A percentile compares a stretch with the other conserved stretches of the same genome.
Evolutionary conservation across 2,888 invertebrate species (phyloP).

Genomic region (Trimorus sp.): DNA sequence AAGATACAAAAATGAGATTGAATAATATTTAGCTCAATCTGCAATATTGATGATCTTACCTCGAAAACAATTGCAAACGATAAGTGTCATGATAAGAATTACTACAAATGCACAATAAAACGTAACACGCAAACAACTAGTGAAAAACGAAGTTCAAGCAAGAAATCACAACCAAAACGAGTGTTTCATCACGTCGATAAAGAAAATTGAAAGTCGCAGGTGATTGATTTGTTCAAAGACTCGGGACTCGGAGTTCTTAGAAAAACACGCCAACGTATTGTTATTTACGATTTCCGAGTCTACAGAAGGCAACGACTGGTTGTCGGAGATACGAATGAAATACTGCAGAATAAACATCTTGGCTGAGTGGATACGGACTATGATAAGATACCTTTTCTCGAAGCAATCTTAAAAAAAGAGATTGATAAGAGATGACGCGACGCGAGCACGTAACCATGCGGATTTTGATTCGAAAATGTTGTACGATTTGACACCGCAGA

Average conservation of each 20-base stretch:
- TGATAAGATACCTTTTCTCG: constrained; percentile 46
- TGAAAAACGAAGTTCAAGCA: neutral
- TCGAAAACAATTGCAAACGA: no score
- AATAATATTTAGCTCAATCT: no score
- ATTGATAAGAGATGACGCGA: constrained; percentile 13
- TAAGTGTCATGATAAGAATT: no score
- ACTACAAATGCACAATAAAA: no score
- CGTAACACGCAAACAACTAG: neutral
- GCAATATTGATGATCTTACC: no score
- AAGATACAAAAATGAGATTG: no score
- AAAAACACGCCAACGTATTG: constrained; percentile 21
- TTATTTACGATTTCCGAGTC: constrained; percentile 38
- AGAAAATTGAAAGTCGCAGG: constrained; percentile 1
- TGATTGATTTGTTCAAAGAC: constrained; percentile 5
- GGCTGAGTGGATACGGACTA: constrained; percentile 27
- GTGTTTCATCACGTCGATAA: neutral
- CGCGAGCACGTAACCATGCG: constrained; percentile 10
- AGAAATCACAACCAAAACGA: constrained; percentile 14
- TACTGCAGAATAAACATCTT: constrained; percentile 42
- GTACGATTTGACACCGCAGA: no score
- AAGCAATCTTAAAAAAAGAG: constrained; percentile 33
- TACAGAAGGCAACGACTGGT: constrained; percentile 45
- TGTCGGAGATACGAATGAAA: constrained; percentile 46
- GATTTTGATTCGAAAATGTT: no score
- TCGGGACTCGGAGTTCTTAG: neutral